These are phyloP conservation scores for Mixornis gularis DNA, from an alignment of 2,113 vertebrate genomes.

Conservation along the genomic window DNA sequence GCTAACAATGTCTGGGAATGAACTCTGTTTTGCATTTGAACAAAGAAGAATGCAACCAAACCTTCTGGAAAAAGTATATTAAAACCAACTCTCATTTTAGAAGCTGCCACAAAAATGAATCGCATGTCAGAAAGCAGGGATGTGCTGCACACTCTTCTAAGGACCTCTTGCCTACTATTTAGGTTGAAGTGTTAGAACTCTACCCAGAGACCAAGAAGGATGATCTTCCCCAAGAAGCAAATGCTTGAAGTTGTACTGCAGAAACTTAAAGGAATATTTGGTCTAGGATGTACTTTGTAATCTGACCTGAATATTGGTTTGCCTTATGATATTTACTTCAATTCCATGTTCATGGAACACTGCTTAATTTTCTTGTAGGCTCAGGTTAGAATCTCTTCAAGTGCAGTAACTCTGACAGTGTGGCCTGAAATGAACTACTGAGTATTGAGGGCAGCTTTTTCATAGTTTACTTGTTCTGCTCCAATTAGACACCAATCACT, in stretches of 20 bases:
- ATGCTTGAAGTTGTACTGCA: not conserved
- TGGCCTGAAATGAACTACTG: constrained; percentile 17
- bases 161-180: not conserved
- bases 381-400: not conserved
- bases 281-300: not conserved
- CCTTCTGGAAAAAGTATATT: not conserved
- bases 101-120: not conserved
- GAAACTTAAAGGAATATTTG: not conserved
- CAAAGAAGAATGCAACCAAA: not conserved
- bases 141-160: not conserved
- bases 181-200: not conserved
- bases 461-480: constrained; percentile 8
- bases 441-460: not conserved
- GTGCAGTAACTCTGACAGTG: not conserved
- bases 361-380: not conserved
- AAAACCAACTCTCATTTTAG: not conserved
- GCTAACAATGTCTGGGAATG: not conserved
- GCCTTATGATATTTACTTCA: not conserved
- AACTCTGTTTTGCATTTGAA: constrained; percentile 15
- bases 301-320: not conserved
- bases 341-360: not conserved
- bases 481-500: not conserved
- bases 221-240: not conserved
- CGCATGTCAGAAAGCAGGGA: not conserved
- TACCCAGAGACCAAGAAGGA: not conserved